These are phyloP conservation scores for Latrodectus hesperus DNA, from an alignment of 2,888 invertebrate genomes.

Conservation along the genomic window DNA sequence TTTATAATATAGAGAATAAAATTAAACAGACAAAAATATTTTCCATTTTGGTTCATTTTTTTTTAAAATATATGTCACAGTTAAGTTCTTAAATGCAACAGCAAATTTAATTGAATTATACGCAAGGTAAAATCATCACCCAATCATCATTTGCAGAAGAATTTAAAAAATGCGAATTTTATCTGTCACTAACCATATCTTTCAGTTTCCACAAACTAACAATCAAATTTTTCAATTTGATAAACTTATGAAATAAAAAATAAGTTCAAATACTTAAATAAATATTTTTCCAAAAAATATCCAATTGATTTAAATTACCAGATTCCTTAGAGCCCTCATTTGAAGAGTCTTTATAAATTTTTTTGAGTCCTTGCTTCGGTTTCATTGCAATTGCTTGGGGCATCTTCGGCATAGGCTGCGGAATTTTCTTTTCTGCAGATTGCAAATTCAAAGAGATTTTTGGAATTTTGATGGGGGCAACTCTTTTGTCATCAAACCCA, in stretches of 20 bases:
- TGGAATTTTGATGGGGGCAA: conserved; percentile 66
- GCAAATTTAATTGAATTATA: too few species aligned
- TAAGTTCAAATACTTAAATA: background rate
- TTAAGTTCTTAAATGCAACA: background rate
- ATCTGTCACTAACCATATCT: too few species aligned
- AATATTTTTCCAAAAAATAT: background rate
- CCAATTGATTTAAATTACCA: conserved; percentile 19
- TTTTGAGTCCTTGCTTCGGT: conserved; percentile 15
- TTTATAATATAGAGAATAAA: background rate
- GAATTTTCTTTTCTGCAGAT: background rate
- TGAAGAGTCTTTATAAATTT: conserved; percentile 44
- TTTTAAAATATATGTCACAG: background rate
- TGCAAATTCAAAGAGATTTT: conserved; percentile 43
- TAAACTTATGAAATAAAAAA: background rate
- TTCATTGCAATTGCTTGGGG: conserved; percentile 22
- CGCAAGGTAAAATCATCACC: too few species aligned
- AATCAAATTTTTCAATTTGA: background rate
- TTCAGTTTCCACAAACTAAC: too few species aligned
- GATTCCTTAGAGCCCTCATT: conserved; percentile 54
- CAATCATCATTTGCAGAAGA: too few species aligned
- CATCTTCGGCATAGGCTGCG: conserved; percentile 10
- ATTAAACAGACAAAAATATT: too few species aligned
- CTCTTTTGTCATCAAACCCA: conserved; percentile 56
- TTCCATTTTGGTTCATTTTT: background rate
- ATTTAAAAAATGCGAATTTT: too few species aligned